Conservation (phyloP, 2,888 invertebrate genomes). For the Scaptodrosophila latifasciaeformis region DNA sequence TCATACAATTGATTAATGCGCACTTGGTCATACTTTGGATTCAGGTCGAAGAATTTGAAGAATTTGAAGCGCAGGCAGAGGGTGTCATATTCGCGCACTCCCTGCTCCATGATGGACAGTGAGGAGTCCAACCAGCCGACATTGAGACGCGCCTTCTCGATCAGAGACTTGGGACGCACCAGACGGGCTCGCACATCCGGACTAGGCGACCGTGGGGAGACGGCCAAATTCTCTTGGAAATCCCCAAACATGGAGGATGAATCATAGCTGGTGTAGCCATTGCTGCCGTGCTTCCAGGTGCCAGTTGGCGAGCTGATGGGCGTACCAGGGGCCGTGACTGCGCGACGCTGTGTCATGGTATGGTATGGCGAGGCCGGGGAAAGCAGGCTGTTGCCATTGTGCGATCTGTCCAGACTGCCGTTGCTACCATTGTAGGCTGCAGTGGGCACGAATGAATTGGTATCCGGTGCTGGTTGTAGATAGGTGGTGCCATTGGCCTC, state of each 20-base stretch:
- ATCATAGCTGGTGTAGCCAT: slow-evolving; percentile 73
- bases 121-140: slow-evolving; percentile 98
- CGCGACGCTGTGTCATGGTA: slow-evolving; percentile 72
- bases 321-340: slow-evolving; percentile 79
- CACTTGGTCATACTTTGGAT: slow-evolving; percentile 94
- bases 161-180: slow-evolving; percentile 88
- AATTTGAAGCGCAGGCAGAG: slow-evolving; percentile 96
- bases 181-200: slow-evolving; percentile 86
- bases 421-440: slow-evolving; percentile 83
- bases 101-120: slow-evolving; percentile 98
- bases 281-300: slow-evolving; percentile 72
- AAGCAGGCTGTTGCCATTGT: slow-evolving; percentile 75
- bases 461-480: slow-evolving; percentile 79
- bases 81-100: slow-evolving; percentile 93
- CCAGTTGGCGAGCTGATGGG: slow-evolving; percentile 84
- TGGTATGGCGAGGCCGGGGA: slow-evolving; percentile 76
- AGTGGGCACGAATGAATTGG: slow-evolving; percentile 89
- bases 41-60: slow-evolving; percentile 97
- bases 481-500: slow-evolving; percentile 72
- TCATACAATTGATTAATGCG: slow-evolving; percentile 99
- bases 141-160: slow-evolving; percentile 95
- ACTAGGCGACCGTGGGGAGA: slow-evolving; percentile 88
- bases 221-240: slow-evolving; percentile 81
- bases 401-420: slow-evolving; percentile 76
- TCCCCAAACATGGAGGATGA: slow-evolving; percentile 74